Evolutionary conservation across 2,888 invertebrate genomes (phyloP), one percentile per base, ranked within the genome.

Genomic region (Limnephilus lunatus): DNA sequence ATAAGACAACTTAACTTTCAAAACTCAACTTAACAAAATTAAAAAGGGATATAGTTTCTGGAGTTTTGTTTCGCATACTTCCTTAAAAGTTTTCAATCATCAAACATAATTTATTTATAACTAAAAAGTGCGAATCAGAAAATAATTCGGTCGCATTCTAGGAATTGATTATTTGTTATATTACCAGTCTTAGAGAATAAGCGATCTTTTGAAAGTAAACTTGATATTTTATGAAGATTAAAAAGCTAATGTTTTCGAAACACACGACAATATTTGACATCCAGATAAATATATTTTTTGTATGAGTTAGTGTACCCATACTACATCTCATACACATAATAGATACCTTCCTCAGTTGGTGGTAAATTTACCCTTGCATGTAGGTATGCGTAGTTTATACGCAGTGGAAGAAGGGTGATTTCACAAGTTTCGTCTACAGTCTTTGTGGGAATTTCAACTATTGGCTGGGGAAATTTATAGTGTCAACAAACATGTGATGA

Each of bases 401-500:
- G 32, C 81, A 82, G 81, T 81, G 35, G 68, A 68, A 30, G n/a
- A 53, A 32, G 90, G 90, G 80, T 53, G 90, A 85, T 85, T 39
- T 44, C 44, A 39, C 48, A 85, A 86, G 48, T 86, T 86, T 44
- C 44, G 14, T 86, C 35, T 39, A 44, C 86, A 44, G 48, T 25
- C 44, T 44, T 39, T 25, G 86, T 48, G 44, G 30, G 30, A 86
- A 86, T n/a, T 44, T 48, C 48, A 86, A 44, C n/a, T 86, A 44
- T 44, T 30, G 44, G 86, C 86, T 39, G 86, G 30, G 86, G 44
- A 86, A 86, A 86, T 86, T 86, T 86, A 48, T 44, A 86, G 48
- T 44, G n/a, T 25, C 44, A 30, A 86, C 86, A n/a, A 30, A 44
- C 44, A 35, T 48, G 44, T 86, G 48, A 86, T 44, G 30, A 44